Evolutionary conservation across 2,888 invertebrate species (phyloP).

Genomic region (Mechanitis messenoides): DNA sequence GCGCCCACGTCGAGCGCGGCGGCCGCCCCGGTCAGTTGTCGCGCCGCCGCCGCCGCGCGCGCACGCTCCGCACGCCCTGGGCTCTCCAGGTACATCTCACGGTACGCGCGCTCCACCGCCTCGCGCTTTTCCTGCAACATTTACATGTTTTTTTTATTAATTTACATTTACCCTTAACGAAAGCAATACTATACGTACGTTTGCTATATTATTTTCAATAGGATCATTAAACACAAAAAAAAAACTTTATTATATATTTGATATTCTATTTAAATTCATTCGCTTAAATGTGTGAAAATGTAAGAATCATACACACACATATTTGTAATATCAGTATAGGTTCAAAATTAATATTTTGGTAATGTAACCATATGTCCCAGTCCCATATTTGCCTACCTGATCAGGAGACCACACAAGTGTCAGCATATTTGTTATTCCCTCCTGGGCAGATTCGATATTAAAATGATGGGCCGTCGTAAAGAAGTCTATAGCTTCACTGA

Average conservation of each 20-base stretch:
- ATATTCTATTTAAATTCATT: too few species aligned
- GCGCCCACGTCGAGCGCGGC: constrained; percentile 42
- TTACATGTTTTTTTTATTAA: too few species aligned
- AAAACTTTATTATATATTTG: neutral
- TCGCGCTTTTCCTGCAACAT: constrained; percentile 76
- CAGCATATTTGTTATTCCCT: constrained; percentile 86
- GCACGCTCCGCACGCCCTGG: constrained; percentile 68
- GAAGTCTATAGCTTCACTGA: constrained; percentile 92
- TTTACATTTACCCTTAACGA: too few species aligned
- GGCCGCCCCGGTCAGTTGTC: constrained; percentile 48
- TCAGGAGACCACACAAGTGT: constrained; percentile 89
- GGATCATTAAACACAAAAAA: neutral
- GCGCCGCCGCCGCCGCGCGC: constrained; percentile 56
- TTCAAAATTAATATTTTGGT: too few species aligned
- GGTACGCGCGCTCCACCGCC: constrained; percentile 86
- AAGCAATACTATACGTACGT: too few species aligned
- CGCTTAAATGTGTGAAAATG: too few species aligned
- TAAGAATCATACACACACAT: too few species aligned
- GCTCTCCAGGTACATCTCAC: constrained; percentile 80
- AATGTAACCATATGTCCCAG: too few species aligned
- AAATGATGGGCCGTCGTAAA: constrained; percentile 88
- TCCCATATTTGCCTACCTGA: constrained; percentile 56
- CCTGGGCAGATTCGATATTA: constrained; percentile 82
- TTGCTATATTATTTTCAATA: too few species aligned
- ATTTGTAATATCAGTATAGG: too few species aligned